Conservation (phyloP, 2,113 vertebrate genomes). For the Clarias batrachus region DNA sequence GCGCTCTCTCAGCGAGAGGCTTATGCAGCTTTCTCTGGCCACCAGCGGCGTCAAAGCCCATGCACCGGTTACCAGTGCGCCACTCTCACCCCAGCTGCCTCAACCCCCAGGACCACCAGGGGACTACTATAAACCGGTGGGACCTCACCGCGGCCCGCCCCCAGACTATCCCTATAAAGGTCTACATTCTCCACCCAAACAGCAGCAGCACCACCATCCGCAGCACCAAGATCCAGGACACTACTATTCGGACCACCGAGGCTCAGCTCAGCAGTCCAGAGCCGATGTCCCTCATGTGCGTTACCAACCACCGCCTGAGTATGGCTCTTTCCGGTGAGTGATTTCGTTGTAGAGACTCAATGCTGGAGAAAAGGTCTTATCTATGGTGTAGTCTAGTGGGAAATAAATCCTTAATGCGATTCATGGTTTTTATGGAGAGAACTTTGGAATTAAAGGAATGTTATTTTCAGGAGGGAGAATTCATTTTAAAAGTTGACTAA, state of each 20-base stretch:
- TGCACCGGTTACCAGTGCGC: slow-evolving; percentile 85
- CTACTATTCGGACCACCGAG: slow-evolving; percentile 86
- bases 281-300: slow-evolving; percentile 86
- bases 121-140: slow-evolving; percentile 86
- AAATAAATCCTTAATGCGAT: neutral
- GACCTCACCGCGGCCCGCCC: slow-evolving; percentile 85
- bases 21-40: slow-evolving; percentile 96
- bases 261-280: slow-evolving; percentile 80
- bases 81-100: slow-evolving; percentile 81
- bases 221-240: slow-evolving; percentile 80
- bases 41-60: slow-evolving; percentile 95
- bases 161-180: slow-evolving; percentile 95
- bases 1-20: slow-evolving; percentile 90
- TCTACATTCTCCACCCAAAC: slow-evolving; percentile 78
- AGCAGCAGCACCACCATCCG: slow-evolving; percentile 64
- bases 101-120: slow-evolving; percentile 72
- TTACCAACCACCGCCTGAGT: slow-evolving; percentile 97
- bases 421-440: neutral
- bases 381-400: neutral
- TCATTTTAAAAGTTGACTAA: neutral
- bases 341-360: neutral
- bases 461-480: neutral
- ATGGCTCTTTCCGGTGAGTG: slow-evolving; percentile 91
- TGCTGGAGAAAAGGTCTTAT: neutral
- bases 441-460: neutral